Base-by-base conservation (phyloP, 2,797 vertebrate genomes). In the Coluber constrictor region DNA sequence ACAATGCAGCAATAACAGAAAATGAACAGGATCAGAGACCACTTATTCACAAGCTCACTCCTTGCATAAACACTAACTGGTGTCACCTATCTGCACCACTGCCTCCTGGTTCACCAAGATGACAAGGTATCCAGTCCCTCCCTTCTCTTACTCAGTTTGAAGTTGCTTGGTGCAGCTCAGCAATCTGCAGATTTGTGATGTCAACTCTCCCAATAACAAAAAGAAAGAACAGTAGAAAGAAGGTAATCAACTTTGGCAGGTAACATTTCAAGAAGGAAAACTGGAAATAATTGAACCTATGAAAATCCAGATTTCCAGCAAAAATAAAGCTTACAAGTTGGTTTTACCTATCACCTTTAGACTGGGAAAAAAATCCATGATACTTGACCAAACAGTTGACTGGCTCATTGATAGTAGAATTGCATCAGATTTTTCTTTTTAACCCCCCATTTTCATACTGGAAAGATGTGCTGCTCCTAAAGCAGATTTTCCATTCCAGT, bases 401-500 rank as follows among this genome's bases (percentile, higher is more conserved):
- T 63, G 74, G 13, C 47, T 20, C 83, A 51, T 59, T 2, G 12
- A 63, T 57, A 18, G 18, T n/a, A 95, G 92, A 92, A 90, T 95
- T 93, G 93, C 94, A 96, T 57, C 57, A 47, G 47, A 61, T 43
- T 61, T 91, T 61, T 74, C n/a, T 20, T 43, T 20, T 57, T 29
- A 43, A 66, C 11, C 15, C 37, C 37, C 37, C 37, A 12, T 55
- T 47, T 54, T 86, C 59, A 13, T 37, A 20, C 57, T 66, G 32
- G 74, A 90, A 90, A 86, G 59, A 61, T 12, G n/a, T 60, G 93
- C 91, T 90, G 93, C 94, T 90, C 94, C 94, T 92, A 93, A 90
- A 91, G 94, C 92, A 66, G 92, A 95, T 94, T 96, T 95, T 96
- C 96, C 94, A 13, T 93, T 95, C 92, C 95, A 93, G 95, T 96